Evolutionary conservation across 1,140 invertebrate species (phyloP).

Genomic region (Philopotamus ludificatus): DNA sequence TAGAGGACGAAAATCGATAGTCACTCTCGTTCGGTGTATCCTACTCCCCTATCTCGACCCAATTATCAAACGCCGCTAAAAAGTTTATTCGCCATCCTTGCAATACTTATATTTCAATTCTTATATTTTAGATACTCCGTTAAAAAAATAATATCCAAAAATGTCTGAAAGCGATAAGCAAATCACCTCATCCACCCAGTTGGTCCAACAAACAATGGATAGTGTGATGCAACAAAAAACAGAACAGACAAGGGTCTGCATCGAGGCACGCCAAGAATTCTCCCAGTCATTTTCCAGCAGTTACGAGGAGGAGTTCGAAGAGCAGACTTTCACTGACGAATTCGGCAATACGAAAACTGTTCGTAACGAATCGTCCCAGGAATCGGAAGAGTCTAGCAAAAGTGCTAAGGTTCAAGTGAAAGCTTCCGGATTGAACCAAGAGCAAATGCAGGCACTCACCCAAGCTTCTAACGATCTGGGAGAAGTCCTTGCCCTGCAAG

Average conservation of each 20-base stretch:
- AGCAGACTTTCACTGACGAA: slow-evolving; percentile 53
- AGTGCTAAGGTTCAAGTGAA: slow-evolving; percentile 55
- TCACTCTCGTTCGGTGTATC: background rate
- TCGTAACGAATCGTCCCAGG: slow-evolving; percentile 52
- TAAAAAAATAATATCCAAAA: slow-evolving; percentile 19
- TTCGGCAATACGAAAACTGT: slow-evolving; percentile 53
- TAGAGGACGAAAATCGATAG: slow-evolving; percentile 24
- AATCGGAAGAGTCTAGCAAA: slow-evolving; percentile 51
- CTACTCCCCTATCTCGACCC: background rate
- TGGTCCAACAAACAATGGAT: slow-evolving; percentile 55
- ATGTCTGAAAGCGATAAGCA: slow-evolving; percentile 31
- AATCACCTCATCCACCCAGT: slow-evolving; percentile 38
- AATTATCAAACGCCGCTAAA: background rate
- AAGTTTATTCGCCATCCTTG: background rate
- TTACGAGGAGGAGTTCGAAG: slow-evolving; percentile 55
- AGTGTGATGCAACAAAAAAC: slow-evolving; percentile 50
- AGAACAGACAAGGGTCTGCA: slow-evolving; percentile 46
- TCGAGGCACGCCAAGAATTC: slow-evolving; percentile 55
- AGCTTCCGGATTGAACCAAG: slow-evolving; percentile 51
- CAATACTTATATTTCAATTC: slow-evolving; percentile 1
- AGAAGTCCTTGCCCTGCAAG: slow-evolving; percentile 49
- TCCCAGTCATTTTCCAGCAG: slow-evolving; percentile 51
- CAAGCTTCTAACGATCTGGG: slow-evolving; percentile 53
- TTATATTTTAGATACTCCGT: slow-evolving; percentile 10
- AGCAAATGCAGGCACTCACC: slow-evolving; percentile 53